A percentile compares a stretch with the other conserved stretches of the same genome.
Evolutionary conservation across 2,888 invertebrate genomes (phyloP).

Genomic region (Amiota communis): DNA sequence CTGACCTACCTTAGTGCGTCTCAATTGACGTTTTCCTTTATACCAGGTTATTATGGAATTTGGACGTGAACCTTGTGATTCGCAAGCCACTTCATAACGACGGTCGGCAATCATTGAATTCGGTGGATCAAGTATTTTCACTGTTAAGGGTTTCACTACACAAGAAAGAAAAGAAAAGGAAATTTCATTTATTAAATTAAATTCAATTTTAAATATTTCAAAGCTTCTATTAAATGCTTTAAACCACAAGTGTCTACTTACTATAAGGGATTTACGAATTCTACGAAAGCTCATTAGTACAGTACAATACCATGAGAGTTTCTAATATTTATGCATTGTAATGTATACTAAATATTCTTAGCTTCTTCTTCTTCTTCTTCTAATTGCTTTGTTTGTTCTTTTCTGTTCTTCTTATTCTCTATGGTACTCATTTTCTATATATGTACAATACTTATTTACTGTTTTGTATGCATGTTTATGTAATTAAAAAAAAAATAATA

Average conservation of each 20-base stretch:
- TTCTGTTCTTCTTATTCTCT: conserved; percentile 7
- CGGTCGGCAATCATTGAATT: conserved; percentile 86
- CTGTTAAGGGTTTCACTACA: conserved; percentile 86
- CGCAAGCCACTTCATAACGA: conserved; percentile 87
- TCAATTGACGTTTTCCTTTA: conserved; percentile 87
- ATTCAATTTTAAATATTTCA: neutral
- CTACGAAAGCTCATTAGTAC: too few relatives aligned
- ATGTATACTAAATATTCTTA: neutral
- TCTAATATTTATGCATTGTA: conserved; percentile 4
- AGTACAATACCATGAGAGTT: neutral
- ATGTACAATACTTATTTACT: neutral
- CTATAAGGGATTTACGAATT: too few relatives aligned
- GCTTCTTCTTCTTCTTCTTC: conserved; percentile 9
- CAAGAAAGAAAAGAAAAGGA: conserved; percentile 15
- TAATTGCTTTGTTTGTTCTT: conserved; percentile 31
- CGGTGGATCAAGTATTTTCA: conserved; percentile 82
- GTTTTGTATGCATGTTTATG: neutral
- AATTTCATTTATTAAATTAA: conserved; percentile 23
- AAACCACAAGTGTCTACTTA: too few relatives aligned
- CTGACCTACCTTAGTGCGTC: conserved; percentile 82
- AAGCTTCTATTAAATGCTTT: too few relatives aligned
- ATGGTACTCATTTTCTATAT: neutral
- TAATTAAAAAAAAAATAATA: conserved; percentile 45
- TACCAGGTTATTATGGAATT: conserved; percentile 92
- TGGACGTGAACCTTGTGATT: conserved; percentile 88